Evolutionary conservation across 2,113 vertebrate species (phyloP), one percentile per base, ranked within the genome.

Genomic region (Nicator chloris): DNA sequence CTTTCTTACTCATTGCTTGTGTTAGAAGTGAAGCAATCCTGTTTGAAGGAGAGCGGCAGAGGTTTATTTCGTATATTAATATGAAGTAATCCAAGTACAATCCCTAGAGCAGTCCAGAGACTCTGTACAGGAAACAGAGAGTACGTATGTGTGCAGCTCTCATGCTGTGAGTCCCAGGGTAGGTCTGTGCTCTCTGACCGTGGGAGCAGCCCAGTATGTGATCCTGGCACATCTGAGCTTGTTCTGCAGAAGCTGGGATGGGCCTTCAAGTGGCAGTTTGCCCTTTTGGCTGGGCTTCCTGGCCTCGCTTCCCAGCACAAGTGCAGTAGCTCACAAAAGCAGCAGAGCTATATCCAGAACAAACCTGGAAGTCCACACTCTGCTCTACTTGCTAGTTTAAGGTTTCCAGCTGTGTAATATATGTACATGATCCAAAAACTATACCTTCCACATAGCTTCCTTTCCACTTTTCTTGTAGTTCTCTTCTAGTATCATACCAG

Each of bases 201-300:
- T 44, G 15, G 50, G 39, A 82, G 45, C 56, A 69, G 59, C 64
- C 78, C 64, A 31, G 59, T 7, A 4, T 63, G 42, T 44, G 72
- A 39, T 65, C 57, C 21, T 65, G 92, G 76, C 68, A 63, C 79
- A 75, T 39, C 18, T 22, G 27, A 88, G 71, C 86, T 92, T 24
- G 0, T 61, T 90, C 50, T 76, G 30, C 68, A 11, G 61, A 14
- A 76, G 90, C 28, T 4, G 8, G 27, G 50, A 68, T 76, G 70
- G 85, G 66, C 37, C 53, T 85, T 1, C 66, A 56, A 70, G 64
- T 94, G 92, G 86, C 94, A 71, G 6, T 63, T 90, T 77, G 83
- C 91, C 91, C 60, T 94, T 90, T 63, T 90, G 95, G 94, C 90
- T 37, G 10, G 24, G 30, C 39, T 90, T 81, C 71, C 68, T 92